Conservation (phyloP, 2,797 vertebrate genomes). For the Sebastes alutus region DNA sequence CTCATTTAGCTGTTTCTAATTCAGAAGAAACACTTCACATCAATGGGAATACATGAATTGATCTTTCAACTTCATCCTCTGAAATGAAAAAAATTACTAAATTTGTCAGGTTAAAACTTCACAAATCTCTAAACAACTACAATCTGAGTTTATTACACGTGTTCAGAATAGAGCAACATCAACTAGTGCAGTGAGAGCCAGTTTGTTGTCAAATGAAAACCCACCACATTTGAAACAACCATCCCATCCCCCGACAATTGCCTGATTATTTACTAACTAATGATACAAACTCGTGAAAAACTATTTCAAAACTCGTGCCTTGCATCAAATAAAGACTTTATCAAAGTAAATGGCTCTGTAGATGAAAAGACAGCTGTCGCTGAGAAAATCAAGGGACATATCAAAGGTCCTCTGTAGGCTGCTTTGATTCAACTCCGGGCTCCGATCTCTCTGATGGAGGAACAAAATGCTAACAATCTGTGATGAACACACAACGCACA, state of each 20-base stretch:
- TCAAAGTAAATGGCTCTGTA: neutral
- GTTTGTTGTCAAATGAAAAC: neutral
- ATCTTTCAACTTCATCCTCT: no score
- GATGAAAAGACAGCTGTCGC: conserved; percentile 3
- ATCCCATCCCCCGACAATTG: no score
- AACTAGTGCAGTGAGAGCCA: neutral
- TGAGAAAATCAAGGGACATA: neutral
- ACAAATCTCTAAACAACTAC: neutral
- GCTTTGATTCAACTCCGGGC: neutral
- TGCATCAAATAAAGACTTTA: neutral
- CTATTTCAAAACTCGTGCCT: neutral
- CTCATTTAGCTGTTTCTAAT: neutral
- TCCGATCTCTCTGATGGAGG: neutral
- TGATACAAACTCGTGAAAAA: neutral
- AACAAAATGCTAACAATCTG: neutral
- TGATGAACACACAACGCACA: neutral
- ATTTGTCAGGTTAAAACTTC: neutral
- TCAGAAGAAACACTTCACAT: neutral
- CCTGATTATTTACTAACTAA: neutral
- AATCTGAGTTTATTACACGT: neutral
- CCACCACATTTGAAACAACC: neutral
- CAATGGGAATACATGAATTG: neutral
- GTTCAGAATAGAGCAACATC: neutral
- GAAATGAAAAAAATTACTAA: neutral
- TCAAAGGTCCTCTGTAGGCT: neutral